phyloP scores from a whole-genome alignment of 2,888 invertebrate genomes.

The Phorcus lineatus region DNA sequence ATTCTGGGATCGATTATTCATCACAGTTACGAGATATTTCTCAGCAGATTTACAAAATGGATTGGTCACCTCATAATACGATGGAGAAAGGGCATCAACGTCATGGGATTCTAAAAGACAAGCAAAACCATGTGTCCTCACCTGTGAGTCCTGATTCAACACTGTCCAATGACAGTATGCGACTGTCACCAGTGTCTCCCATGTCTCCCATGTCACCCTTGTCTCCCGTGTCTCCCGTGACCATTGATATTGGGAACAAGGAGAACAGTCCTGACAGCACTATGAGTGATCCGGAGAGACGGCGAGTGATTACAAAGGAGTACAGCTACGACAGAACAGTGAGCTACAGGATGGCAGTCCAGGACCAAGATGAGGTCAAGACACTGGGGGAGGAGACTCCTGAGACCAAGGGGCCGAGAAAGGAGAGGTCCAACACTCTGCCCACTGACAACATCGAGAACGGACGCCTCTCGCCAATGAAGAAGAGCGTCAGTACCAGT shows the following conservation, averaged over 20 bases:
- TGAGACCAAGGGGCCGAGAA: background rate
- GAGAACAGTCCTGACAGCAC: conserved; percentile 33
- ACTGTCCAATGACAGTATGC: background rate
- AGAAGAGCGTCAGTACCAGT: conserved; percentile 66
- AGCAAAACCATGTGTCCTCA: conserved; percentile 28
- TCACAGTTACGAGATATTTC: conserved; percentile 60
- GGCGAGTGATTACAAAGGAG: conserved; percentile 39
- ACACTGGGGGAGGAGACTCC: conserved; percentile 8
- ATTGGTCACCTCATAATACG: conserved; percentile 47
- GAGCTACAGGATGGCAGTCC: conserved; percentile 61
- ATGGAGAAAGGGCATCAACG: background rate
- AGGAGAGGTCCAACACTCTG: conserved; percentile 32
- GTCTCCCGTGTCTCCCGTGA: background rate
- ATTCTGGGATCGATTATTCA: conserved; percentile 59
- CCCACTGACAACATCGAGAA: conserved; percentile 33
- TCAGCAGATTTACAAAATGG: conserved; percentile 58
- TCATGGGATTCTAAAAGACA: conserved; percentile 36
- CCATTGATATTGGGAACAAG: conserved; percentile 25
- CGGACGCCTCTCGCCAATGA: conserved; percentile 58
- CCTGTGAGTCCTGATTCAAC: background rate
- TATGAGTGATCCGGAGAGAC: background rate
- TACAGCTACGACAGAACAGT: conserved; percentile 63
- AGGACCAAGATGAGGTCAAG: conserved; percentile 56
- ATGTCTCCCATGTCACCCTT: background rate
- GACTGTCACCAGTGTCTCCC: background rate